Evolutionary conservation across 2,797 vertebrate species (phyloP).

Genomic region (Enoplosus armatus): DNA sequence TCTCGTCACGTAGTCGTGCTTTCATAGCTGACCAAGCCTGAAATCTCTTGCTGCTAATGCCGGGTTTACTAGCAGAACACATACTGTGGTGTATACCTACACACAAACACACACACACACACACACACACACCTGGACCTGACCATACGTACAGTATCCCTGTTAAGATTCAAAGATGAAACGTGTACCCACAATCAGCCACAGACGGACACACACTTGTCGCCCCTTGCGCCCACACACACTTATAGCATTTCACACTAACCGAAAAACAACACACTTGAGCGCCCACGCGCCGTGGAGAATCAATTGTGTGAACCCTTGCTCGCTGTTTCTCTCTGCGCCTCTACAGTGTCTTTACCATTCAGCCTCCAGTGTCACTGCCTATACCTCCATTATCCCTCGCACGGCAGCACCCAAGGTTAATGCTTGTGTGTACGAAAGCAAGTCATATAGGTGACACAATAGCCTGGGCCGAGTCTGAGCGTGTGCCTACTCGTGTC

Average conservation of each 20-base stretch:
- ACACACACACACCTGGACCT: conserved; percentile 32
- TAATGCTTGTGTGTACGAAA: conserved; percentile 50
- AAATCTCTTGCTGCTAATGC: conserved; percentile 78
- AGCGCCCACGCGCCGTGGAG: conserved; percentile 65
- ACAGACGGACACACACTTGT: conserved; percentile 52
- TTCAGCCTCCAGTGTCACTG: conserved; percentile 33
- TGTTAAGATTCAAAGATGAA: conserved; percentile 49
- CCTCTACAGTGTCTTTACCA: conserved; percentile 38
- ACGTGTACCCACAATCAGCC: conserved; percentile 54
- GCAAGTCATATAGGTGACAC: conserved; percentile 35
- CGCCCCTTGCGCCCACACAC: conserved; percentile 69
- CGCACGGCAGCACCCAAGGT: conserved; percentile 55
- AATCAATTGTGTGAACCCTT: conserved; percentile 36
- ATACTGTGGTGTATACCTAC: conserved; percentile 42
- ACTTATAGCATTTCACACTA: conserved; percentile 66
- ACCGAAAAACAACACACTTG: conserved; percentile 76
- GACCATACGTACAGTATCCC: conserved; percentile 28
- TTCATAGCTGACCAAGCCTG: conserved; percentile 83
- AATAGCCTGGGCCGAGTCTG: not conserved
- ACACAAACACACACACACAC: conserved; percentile 13
- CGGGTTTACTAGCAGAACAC: conserved; percentile 73
- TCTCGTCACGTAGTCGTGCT: conserved; percentile 76
- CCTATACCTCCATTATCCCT: conserved; percentile 52
- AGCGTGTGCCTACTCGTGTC: not conserved
- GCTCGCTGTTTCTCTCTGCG: conserved; percentile 14